phyloP scores from a whole-genome alignment of 2,888 invertebrate genomes.

The Ectemnius continuus region DNA sequence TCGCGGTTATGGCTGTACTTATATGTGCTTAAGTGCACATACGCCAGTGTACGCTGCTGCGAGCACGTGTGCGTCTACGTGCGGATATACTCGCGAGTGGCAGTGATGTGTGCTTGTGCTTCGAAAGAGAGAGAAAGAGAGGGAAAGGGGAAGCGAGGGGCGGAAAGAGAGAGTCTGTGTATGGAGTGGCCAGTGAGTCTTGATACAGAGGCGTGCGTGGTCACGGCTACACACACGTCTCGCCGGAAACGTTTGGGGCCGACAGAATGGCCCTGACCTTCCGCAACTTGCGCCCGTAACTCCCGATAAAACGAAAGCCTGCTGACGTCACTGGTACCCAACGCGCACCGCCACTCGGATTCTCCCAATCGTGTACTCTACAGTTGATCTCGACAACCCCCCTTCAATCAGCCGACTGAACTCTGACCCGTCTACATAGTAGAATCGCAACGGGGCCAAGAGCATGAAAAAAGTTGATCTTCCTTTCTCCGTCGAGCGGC shows the following conservation, averaged over 20 bases:
- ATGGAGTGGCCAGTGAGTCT: slow-evolving; percentile 49
- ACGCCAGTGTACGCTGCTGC: slow-evolving; percentile 40
- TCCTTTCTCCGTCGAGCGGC: too few species aligned
- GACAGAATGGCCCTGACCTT: slow-evolving; percentile 71
- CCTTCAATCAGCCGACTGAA: too few species aligned
- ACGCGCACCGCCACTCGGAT: slow-evolving; percentile 3
- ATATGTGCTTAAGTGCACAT: slow-evolving; percentile 62
- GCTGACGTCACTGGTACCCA: slow-evolving; percentile 61
- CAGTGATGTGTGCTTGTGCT: slow-evolving; percentile 5
- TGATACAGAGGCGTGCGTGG: slow-evolving; percentile 59
- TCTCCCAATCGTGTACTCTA: too few species aligned
- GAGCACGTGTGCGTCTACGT: slow-evolving; percentile 36
- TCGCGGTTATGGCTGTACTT: slow-evolving; percentile 66
- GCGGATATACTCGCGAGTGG: slow-evolving; percentile 10
- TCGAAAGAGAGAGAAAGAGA: background rate
- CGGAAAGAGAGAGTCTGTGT: slow-evolving; percentile 26
- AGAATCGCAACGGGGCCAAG: too few species aligned
- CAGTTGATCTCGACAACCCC: too few species aligned
- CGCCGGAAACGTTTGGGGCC: slow-evolving; percentile 55
- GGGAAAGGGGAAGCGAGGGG: background rate
- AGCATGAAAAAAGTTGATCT: too few species aligned
- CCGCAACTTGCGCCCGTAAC: slow-evolving; percentile 63
- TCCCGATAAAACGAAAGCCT: slow-evolving; percentile 60
- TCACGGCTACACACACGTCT: slow-evolving; percentile 50
- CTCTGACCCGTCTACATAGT: too few species aligned